These are phyloP conservation scores for Xanthia togata DNA, from an alignment of 2,888 invertebrate genomes.

Conservation along the genomic window DNA sequence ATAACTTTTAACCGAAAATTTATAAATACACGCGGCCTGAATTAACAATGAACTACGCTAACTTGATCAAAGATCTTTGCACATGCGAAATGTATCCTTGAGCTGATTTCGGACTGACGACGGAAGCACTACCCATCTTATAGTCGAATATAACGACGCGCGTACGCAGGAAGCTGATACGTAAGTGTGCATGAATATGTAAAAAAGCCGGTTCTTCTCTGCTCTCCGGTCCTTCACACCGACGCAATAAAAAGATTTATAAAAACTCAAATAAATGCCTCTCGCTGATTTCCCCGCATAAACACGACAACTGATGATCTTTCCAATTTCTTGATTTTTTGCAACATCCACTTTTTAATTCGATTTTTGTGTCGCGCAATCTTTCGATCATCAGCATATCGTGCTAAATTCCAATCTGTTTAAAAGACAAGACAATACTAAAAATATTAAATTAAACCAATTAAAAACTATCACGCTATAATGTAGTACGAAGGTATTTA, in stretches of 20 bases:
- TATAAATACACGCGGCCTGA: neutral
- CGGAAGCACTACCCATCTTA: slow-evolving; percentile 14
- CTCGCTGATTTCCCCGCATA: slow-evolving; percentile 2
- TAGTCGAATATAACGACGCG: slow-evolving; percentile 18
- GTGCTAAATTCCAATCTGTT: neutral
- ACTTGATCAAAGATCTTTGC: neutral
- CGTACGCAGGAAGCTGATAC: slow-evolving; percentile 27
- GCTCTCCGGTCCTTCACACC: slow-evolving; percentile 41
- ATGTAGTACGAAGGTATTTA: slow-evolving; percentile 9
- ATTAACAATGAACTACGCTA: slow-evolving; percentile 14
- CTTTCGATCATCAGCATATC: neutral
- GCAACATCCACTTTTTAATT: neutral
- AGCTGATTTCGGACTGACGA: slow-evolving; percentile 17
- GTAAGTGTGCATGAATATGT: slow-evolving; percentile 35
- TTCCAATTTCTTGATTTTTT: neutral
- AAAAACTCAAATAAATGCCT: slow-evolving; percentile 19
- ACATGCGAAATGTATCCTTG: slow-evolving; percentile 25
- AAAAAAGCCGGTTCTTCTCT: slow-evolving; percentile 51
- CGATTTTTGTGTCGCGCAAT: neutral
- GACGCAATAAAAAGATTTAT: slow-evolving; percentile 21
- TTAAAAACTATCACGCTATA: slow-evolving; percentile 24
- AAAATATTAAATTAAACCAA: slow-evolving; percentile 28
- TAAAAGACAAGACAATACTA: slow-evolving; percentile 5
- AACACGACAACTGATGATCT: neutral
- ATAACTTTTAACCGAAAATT: neutral